Evolutionary conservation across 1,140 invertebrate genomes (phyloP), one percentile per base, ranked within the genome.

Genomic region (Halesus radiatus): DNA sequence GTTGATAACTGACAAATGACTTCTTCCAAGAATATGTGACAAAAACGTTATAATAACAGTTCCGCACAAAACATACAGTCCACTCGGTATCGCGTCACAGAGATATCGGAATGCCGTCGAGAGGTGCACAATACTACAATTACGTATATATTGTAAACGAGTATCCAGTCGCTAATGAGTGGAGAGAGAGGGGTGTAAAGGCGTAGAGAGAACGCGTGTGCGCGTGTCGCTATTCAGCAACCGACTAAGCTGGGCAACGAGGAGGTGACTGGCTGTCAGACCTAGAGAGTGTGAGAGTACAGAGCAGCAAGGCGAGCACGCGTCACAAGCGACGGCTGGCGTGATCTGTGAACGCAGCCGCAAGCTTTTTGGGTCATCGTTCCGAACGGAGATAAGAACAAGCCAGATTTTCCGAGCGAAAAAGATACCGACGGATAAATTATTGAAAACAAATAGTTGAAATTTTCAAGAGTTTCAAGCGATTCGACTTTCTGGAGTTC

Each of bases 351-450:
- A 32, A 52, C 29, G 54, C 53, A 60, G n/a, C 72, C n/a, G 26
- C 50, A n/a, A 37, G 58, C 18, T 80, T 80, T 76, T 75, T 80
- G 79, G 79, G 79, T 80, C 79, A 80, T 76, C 79, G 72, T 76
- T 32, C 78, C 50, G 79, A 23, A 13, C 22, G 32, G 53, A 62
- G 79, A 80, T 76, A 80, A 80, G 32, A 37, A 58, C 56, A 72
- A 16, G 13, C 29, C 22, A 66, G 62, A 29, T 66, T 29, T 45
- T 66, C 56, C 56, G 16, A 15, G 32, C 22, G 70, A 73, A 73
- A 73, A 15, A 45, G 29, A 37, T 29, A 50, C 8, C 15, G 7
- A 45, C 37, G 37, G 1, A 13, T n/a, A 29, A 29, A 29, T 29
- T 29, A 29, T 45, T 45, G 10, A 0, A 13, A 8, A 13, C 37